Evolutionary conservation across 2,888 invertebrate genomes (phyloP).

Genomic region (Anoplius nigerrimus): DNA sequence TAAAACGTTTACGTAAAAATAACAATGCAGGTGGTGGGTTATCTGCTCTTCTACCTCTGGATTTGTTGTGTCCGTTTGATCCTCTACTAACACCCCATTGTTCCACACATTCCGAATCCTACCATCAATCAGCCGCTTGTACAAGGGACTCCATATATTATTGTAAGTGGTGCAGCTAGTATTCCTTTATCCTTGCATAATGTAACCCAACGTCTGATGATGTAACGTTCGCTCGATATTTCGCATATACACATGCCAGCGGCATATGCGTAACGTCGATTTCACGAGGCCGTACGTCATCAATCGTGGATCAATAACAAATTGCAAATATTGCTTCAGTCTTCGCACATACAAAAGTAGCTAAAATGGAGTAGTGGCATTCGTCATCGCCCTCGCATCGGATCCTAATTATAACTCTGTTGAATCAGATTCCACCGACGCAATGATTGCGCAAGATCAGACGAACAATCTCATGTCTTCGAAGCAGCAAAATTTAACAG

Average conservation of each 20-base stretch:
- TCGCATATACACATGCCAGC: too few species aligned
- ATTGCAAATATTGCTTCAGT: too few species aligned
- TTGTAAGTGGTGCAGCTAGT: slow-evolving; percentile 71
- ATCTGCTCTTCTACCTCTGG: slow-evolving; percentile 73
- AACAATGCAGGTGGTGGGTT: slow-evolving; percentile 72
- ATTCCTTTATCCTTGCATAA: slow-evolving; percentile 21
- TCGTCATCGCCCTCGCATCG: too few species aligned
- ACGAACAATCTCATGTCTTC: slow-evolving; percentile 40
- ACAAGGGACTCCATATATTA: slow-evolving; percentile 72
- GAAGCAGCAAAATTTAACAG: slow-evolving; percentile 40
- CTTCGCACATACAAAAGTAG: too few species aligned
- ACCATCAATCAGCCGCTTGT: slow-evolving; percentile 73
- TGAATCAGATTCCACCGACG: slow-evolving; percentile 52
- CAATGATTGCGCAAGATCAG: slow-evolving; percentile 47
- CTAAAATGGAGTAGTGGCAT: too few species aligned
- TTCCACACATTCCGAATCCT: slow-evolving; percentile 73
- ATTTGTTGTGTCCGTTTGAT: slow-evolving; percentile 73
- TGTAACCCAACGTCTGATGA: background rate
- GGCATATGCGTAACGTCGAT: too few species aligned
- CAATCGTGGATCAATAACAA: too few species aligned
- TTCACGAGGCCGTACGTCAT: too few species aligned
- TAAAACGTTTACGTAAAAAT: slow-evolving; percentile 36
- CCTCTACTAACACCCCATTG: slow-evolving; percentile 73
- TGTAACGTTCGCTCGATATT: too few species aligned
- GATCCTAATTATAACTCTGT: too few species aligned